Base-by-base conservation (phyloP, 1,140 invertebrate genomes). In the Platorchestia sp. region DNA sequence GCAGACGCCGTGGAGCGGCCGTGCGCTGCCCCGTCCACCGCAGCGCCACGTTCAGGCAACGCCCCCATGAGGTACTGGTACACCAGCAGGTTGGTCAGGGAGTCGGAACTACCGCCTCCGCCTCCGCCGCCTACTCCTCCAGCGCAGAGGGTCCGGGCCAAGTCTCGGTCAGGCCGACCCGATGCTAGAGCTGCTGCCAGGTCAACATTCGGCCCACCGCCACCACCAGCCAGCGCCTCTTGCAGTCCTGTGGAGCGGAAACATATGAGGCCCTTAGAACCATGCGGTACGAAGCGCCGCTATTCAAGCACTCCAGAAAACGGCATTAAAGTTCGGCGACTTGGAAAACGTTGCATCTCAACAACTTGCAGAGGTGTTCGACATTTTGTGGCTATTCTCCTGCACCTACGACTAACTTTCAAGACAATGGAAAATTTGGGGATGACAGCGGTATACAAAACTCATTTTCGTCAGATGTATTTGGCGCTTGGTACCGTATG, bases 41-140 rank as follows among this genome's bases (percentile, higher is more conserved):
- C n/a, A 43, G 87, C 47, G 0, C 95, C 95, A 0, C 95, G 90
- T n/a, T 86, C 95, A 27, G 96, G 96, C 89, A 96, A 93, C 95
- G 95, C 51, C 45, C 96, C 96, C 36, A 96, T 96, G 10, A 96
- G 96, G 91, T 96, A 96, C 95, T 96, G 96, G 75, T 96, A 96
- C 90, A 96, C 95, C 75, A 96, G 93, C 41, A 96, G 95, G 95
- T 96, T 96, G 41, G 96, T 96, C 22, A 96, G 95, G 45, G 96
- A 51, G 87, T 96, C 96, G 59, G 96, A 96, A 95, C 95, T 96
- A 14, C 41, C 87, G 47, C 95, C 95, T 14, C 91, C 42, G 0
- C 95, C 95, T 14, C 95, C 95, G 45, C 53, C 59, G 7, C 59
- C 59, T 75, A 10, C 59, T 10, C 59, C 59, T 75, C 59, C 59